A percentile compares a stretch with the other conserved stretches of the same genome.
Evolutionary conservation across 2,888 invertebrate genomes (phyloP).

Genomic region (Ypsolopha sequella): DNA sequence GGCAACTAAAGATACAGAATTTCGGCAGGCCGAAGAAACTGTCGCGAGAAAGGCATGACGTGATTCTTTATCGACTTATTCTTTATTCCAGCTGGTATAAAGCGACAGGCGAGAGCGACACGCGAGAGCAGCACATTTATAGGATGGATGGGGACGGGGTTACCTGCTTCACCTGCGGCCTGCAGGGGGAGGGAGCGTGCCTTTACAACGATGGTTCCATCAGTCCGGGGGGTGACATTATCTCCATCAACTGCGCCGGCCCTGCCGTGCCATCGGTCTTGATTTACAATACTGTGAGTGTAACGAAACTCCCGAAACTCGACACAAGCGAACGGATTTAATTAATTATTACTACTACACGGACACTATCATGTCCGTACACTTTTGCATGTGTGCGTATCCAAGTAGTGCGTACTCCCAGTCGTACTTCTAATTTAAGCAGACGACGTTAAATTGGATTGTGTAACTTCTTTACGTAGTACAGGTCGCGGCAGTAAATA

Average conservation of each 20-base stretch:
- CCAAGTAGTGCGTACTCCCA: too few species aligned
- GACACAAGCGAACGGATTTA: too few species aligned
- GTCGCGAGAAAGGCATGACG: too few species aligned
- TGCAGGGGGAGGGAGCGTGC: conserved; percentile 68
- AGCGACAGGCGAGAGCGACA: conserved; percentile 81
- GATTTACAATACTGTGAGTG: conserved; percentile 70
- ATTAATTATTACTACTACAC: too few species aligned
- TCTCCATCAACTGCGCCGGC: conserved; percentile 85
- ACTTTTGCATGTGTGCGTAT: too few species aligned
- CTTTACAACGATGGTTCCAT: conserved; percentile 78
- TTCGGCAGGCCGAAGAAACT: too few species aligned
- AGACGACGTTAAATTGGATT: too few species aligned
- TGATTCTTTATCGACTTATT: background rate
- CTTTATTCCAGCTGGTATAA: conserved; percentile 80
- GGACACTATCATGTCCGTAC: too few species aligned
- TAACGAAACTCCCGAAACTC: background rate
- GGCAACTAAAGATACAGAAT: too few species aligned
- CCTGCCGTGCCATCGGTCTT: conserved; percentile 84
- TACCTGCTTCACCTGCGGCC: conserved; percentile 83
- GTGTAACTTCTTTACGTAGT: too few species aligned
- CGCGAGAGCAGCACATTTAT: conserved; percentile 86
- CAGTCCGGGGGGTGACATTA: conserved; percentile 75
- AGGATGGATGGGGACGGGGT: conserved; percentile 71
- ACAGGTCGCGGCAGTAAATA: too few species aligned
- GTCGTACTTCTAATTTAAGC: too few species aligned